Evolutionary conservation across 2,113 vertebrate species (phyloP), one percentile per base, ranked within the genome.

Genomic region (Hippopotamus amphibius): DNA sequence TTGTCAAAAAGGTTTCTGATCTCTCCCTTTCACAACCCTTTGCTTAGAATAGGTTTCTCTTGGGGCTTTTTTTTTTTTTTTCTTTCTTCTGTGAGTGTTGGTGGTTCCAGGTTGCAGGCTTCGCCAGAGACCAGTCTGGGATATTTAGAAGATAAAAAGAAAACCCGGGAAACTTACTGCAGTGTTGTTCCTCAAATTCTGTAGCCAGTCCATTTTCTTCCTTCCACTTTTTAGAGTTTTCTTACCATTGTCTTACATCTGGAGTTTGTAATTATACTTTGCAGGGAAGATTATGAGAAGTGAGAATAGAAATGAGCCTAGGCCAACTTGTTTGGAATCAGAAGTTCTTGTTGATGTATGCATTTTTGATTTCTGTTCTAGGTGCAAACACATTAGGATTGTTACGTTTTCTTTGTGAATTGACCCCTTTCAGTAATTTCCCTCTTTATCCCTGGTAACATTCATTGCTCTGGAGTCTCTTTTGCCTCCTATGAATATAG

Each of bases 281-380:
- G 22, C 76, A 19, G 48, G 57, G 66, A 88, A 76, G 17, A 65
- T 48, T 68, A 88, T 28, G 21, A 88, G 17, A 88, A 72, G 14
- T 59, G 59, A 65, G 33, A 65, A 90, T 24, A 66, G 46, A 76
- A 59, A 26, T 68, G 68, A 76, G 1, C 50, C 17, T 48, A 46
- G 7, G 41, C 26, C 7, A n/a, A 53, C 59, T 41, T 57, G 28
- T 81, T 68, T 16, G 11, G 33, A 83, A 57, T 8, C 7, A 61
- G 59, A 74, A 74, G 57, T 69, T 43, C 41, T 93, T 76, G 28
- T 88, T 88, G 14, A 53, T 43, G 14, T 79, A 53, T 77, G 10
- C 77, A 61, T 84, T 84, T 95, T 77, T n/a, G 57, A 46, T 89
- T 89, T 90, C 69, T 84, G 21, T 83, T 90, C 43, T 66, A 76